Percentiles rank a stretch among this genome's conserved stretches.
Evolutionary conservation across 2,888 invertebrate species (phyloP).

Genomic region (Philopedon plagiatum): DNA sequence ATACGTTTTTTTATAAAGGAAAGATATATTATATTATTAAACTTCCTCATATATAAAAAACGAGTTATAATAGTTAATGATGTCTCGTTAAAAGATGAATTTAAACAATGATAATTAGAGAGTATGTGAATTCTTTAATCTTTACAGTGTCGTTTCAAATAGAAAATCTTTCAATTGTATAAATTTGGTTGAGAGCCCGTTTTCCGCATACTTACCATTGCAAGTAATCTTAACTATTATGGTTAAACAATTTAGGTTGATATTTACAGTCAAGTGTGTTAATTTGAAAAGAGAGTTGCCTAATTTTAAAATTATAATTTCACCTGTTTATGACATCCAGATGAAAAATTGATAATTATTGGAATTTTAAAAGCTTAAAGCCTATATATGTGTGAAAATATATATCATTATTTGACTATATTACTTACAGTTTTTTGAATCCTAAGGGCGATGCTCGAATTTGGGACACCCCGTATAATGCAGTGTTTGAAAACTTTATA

Average conservation of each 20-base stretch:
- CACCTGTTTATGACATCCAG: too few species aligned
- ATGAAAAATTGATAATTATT: too few species aligned
- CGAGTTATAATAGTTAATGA: too few species aligned
- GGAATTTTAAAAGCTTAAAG: too few species aligned
- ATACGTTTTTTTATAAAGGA: not conserved
- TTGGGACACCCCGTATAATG: not conserved
- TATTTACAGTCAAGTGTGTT: not conserved
- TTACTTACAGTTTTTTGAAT: too few species aligned
- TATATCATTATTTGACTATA: too few species aligned
- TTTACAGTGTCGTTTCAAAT: not conserved
- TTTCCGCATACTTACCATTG: conserved; percentile 13
- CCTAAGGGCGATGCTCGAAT: too few species aligned
- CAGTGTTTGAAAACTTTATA: not conserved
- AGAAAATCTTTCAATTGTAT: conserved; percentile 11
- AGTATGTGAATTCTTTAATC: conserved; percentile 14
- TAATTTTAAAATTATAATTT: too few species aligned
- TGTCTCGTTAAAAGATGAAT: not conserved
- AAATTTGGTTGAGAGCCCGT: conserved; percentile 12
- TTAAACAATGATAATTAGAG: conserved; percentile 1
- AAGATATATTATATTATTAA: not conserved
- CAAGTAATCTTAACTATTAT: not conserved
- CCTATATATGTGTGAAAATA: too few species aligned
- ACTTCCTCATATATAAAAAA: not conserved
- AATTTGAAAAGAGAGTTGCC: not conserved
- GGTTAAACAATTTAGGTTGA: not conserved